Base-by-base conservation (phyloP, 2,113 vertebrate species). In the Chionomys nivalis region DNA sequence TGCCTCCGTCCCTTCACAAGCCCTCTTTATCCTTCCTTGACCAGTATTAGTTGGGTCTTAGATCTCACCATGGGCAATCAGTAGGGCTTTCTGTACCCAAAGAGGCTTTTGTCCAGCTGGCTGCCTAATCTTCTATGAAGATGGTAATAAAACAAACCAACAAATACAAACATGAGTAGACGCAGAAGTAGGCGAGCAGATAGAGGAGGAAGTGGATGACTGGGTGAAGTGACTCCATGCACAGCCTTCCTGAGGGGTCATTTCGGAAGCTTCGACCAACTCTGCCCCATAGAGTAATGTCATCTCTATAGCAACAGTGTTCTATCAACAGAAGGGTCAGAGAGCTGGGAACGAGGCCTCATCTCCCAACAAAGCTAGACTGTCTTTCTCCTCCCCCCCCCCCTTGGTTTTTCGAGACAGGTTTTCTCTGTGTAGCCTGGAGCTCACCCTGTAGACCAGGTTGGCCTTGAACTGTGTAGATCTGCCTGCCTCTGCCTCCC, bases 101-200 rank as follows among this genome's bases (percentile, higher is more conserved):
- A 72, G 39, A 61, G 83, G 24, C 39, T 89, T 94, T 68, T 52
- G 77, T 76, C 58, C 72, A 36, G 24, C 17, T 11, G 14, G 47
- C 47, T 49, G 83, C 87, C 89, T 96, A 97, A n/a, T 94, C 11
- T 44, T 97, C 87, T 10, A 87, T 3, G 39, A 96, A 92, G 52
- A 93, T 47, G 21, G 70, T 94, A 7, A 96, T 52, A 87, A 98
- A 61, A 66, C 97, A 96, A 85, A 93, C 63, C 39, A 97, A 23
- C 49, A 96, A 58, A 55, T 97, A 95, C 88, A 96, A 65, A 81
- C 95, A 96, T 0, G 86, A 85, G 66, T 96, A 97, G 44, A 97
- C 97, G 28, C 94, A 97, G 7, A 17, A 96, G 70, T 97, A 96
- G 61, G 97, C 93, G 0, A 97, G 55, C 28, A 97, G 14, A 49